phyloP scores from a whole-genome alignment of 2,888 invertebrate species.

The Nymphalis c-album region DNA sequence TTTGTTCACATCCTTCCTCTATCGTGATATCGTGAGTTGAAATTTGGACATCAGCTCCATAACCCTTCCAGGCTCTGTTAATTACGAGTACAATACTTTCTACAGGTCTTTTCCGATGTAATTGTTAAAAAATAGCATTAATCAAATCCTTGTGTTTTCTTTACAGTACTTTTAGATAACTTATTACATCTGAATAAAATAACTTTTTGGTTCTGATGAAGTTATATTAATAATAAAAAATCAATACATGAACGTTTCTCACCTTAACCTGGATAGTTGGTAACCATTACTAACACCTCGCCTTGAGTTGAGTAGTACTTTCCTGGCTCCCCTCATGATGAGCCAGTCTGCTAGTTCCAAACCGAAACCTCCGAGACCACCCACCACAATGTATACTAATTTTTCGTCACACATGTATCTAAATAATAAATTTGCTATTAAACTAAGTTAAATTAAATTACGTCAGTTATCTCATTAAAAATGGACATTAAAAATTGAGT shows the following conservation, averaged over 20 bases:
- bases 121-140: too few relatives aligned
- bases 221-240: too few relatives aligned
- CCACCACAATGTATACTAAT: too few relatives aligned
- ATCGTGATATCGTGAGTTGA: constrained; percentile 83
- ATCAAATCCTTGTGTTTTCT: neutral
- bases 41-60: constrained; percentile 85
- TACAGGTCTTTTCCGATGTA: too few relatives aligned
- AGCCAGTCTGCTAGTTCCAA: constrained; percentile 94
- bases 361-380: constrained; percentile 83
- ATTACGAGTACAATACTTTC: neutral
- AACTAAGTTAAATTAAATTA: too few relatives aligned
- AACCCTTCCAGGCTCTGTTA: constrained; percentile 88
- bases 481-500: too few relatives aligned
- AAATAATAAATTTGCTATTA: too few relatives aligned
- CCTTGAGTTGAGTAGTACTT: constrained; percentile 57
- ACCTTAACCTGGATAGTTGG: constrained; percentile 84
- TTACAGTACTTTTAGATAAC: too few relatives aligned
- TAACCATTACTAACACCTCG: constrained; percentile 91
- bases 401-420: constrained; percentile 77
- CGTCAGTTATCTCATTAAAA: too few relatives aligned
- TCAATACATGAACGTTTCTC: neutral
- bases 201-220: too few relatives aligned
- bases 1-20: too few relatives aligned
- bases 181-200: too few relatives aligned
- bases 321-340: constrained; percentile 55